A percentile compares a stretch with the other conserved stretches of the same genome.
Conservation (phyloP, 1,140 invertebrate genomes). For the Drosophila pachea region DNA sequence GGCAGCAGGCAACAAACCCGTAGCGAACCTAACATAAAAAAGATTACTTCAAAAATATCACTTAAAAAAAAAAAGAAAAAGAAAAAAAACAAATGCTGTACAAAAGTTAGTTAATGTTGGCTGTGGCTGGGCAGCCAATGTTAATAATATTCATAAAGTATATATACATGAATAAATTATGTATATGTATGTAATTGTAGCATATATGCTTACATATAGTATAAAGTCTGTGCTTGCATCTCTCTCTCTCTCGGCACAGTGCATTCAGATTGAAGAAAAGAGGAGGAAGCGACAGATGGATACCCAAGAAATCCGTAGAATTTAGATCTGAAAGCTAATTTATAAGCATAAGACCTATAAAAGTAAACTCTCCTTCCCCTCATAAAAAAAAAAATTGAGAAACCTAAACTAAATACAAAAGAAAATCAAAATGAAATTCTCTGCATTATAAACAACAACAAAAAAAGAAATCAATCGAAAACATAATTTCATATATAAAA, state of each 20-base stretch:
- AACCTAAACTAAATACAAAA: constrained; percentile 40
- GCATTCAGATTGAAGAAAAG: constrained; percentile 51
- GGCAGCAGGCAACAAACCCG: constrained; percentile 53
- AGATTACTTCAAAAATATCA: constrained; percentile 71
- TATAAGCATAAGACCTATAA: constrained; percentile 60
- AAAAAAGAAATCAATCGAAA: constrained; percentile 64
- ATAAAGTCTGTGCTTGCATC: constrained; percentile 64
- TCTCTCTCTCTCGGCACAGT: constrained; percentile 55
- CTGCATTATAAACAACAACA: constrained; percentile 46
- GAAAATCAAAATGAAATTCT: constrained; percentile 64
- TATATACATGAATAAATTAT: constrained; percentile 52
- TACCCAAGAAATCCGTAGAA: constrained; percentile 50
- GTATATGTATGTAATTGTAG: constrained; percentile 47
- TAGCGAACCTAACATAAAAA: constrained; percentile 61
- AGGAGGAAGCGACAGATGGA: not conserved
- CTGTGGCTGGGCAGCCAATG: constrained; percentile 45
- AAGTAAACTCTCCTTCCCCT: not conserved
- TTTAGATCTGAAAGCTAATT: constrained; percentile 64
- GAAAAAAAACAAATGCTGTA: constrained; percentile 56
- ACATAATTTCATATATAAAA: constrained; percentile 54
- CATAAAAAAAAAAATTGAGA: constrained; percentile 23
- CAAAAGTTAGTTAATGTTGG: constrained; percentile 62
- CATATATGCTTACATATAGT: constrained; percentile 17
- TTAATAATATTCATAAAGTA: constrained; percentile 54
- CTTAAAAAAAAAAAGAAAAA: constrained; percentile 39